Percentiles rank a stretch among this genome's conserved stretches.
phyloP scores from a whole-genome alignment of 2,797 vertebrate species.

The Acrossocheilus wenchowensis region DNA sequence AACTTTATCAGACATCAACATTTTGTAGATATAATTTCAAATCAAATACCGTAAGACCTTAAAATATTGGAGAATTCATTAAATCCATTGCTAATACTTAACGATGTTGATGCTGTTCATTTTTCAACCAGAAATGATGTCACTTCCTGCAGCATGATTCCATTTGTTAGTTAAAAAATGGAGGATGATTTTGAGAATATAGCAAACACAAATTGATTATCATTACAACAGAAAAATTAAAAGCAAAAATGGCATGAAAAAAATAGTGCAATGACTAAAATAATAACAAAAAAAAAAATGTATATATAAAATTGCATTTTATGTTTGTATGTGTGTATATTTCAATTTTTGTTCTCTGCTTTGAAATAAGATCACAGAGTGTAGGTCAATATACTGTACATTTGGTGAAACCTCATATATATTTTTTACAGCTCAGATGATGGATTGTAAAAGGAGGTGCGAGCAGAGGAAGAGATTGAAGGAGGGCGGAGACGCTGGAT shows the following conservation, averaged over 20 bases:
- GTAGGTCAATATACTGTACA: background rate
- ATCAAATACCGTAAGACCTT: no score
- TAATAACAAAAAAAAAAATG: no score
- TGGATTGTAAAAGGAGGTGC: conserved; percentile 28
- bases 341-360: background rate
- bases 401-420: background rate
- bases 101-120: background rate
- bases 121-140: background rate
- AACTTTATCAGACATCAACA: no score
- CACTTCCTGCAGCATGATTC: background rate
- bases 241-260: background rate
- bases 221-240: background rate
- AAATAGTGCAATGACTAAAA: background rate
- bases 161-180: background rate
- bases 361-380: background rate
- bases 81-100: background rate
- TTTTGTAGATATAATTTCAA: no score
- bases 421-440: conserved; percentile 21
- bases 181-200: no score
- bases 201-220: background rate
- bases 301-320: background rate
- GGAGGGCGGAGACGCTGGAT: conserved; percentile 23
- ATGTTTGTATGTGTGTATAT: background rate
- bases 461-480: conserved; percentile 21
- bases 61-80: background rate